Conservation (phyloP, 2,113 vertebrate species). For the Alaudala cheleensis region DNA sequence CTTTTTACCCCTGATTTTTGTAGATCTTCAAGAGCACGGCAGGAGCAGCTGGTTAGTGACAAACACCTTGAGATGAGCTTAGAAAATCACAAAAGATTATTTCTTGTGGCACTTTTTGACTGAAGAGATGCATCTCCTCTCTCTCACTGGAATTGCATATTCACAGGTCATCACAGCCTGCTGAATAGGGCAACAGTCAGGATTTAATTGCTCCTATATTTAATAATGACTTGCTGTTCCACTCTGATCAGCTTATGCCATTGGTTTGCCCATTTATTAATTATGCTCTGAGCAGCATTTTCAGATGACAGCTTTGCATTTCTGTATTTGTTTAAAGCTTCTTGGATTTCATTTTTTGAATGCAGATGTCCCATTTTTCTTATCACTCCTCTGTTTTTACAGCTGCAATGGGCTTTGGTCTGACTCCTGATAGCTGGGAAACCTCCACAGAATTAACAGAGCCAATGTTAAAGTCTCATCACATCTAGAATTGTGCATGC, state of each 20-base stretch:
- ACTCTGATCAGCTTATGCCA: background rate
- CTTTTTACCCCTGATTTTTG: background rate
- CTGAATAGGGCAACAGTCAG: background rate
- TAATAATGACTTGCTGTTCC: background rate
- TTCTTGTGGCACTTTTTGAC: background rate
- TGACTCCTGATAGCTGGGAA: background rate
- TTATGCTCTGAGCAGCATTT: background rate
- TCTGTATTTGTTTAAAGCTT: background rate
- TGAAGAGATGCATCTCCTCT: background rate
- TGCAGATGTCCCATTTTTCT: slow-evolving; percentile 1
- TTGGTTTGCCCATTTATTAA: background rate
- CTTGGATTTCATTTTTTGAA: background rate
- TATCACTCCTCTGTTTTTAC: background rate
- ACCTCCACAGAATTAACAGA: background rate
- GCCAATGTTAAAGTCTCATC: background rate
- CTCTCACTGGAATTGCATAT: background rate
- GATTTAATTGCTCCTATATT: background rate
- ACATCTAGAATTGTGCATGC: background rate
- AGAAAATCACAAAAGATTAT: background rate
- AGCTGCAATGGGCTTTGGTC: background rate
- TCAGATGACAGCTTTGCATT: background rate
- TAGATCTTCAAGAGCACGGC: background rate
- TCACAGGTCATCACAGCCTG: background rate
- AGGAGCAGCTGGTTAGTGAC: background rate
- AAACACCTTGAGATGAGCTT: background rate